Evolutionary conservation across 2,888 invertebrate genomes (phyloP), one percentile per base, ranked within the genome.

Genomic region (Morpho deidamia): DNA sequence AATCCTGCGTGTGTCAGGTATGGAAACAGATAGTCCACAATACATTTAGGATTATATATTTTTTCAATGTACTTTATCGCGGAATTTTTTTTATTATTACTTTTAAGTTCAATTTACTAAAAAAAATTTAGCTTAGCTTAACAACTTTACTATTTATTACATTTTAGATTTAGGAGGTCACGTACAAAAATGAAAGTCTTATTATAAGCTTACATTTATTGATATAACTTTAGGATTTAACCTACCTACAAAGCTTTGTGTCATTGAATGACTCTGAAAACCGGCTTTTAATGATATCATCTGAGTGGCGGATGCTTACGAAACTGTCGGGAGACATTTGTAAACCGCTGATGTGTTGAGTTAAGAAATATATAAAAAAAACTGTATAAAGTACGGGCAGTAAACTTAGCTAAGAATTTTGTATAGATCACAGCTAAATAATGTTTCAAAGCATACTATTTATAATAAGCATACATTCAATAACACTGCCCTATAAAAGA

Each of bases 201-300:
- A 39, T 39, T 39, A 39, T 11, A n/a, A 39, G 37, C 39, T n/a
- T 11, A 39, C 10, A 11, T n/a, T 39, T 5, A 23, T 23, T 23
- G 23, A 23, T 23, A 23, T 23, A 5, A 5, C 23, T 23, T 35
- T 12, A 45, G 12, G 14, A n/a, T 45, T 7, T 12, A 23, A 35
- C 11, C 44, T 35, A 39, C 14, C 39, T 44, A 35, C 14, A 12
- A 10, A 10, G 39, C 38, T 23, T 38, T 47, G 34, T 34, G 40
- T 48, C 40, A 40, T 48, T 53, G 44, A 44, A 44, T 48, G 34
- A 40, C 42, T 38, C 32, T 40, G 40, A 49, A 23, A 54, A 50
- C 46, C 42, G 46, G 49, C 45, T 54, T 45, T 2, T 35, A 11
- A 39, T 55, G 55, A 55, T 51, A 46, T 55, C 55, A 55, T 46